Evolutionary conservation across 2,797 vertebrate genomes (phyloP).

Genomic region (Limosa lapponica): DNA sequence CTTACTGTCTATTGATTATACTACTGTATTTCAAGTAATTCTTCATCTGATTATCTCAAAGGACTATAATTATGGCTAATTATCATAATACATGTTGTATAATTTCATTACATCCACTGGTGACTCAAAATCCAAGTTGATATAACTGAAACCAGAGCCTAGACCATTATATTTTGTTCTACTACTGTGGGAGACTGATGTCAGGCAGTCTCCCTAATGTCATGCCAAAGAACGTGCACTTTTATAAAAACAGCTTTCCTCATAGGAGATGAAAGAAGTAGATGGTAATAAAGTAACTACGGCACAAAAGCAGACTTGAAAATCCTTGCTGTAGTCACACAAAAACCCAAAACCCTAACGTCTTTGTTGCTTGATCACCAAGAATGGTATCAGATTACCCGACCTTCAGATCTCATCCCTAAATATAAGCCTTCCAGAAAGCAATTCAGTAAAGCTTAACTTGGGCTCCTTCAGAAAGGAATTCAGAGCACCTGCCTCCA

Average conservation of each 20-base stretch:
- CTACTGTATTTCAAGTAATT: background rate
- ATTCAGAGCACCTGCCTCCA: background rate
- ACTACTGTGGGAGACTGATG: background rate
- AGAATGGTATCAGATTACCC: background rate
- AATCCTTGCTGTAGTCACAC: background rate
- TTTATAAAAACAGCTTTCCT: background rate
- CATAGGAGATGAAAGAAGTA: background rate
- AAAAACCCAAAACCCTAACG: background rate
- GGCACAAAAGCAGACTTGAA: background rate
- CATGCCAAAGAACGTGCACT: background rate
- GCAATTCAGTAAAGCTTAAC: background rate
- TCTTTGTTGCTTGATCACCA: background rate
- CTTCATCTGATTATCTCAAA: conserved; percentile 29
- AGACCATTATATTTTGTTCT: background rate
- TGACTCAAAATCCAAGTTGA: background rate
- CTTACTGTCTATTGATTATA: background rate
- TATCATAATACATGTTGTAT: background rate
- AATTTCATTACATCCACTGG: background rate
- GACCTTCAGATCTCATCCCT: background rate
- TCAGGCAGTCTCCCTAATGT: background rate
- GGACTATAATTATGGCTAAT: background rate
- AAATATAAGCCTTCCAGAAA: background rate
- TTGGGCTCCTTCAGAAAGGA: background rate
- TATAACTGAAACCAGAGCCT: background rate
- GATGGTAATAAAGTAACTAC: background rate